Evolutionary conservation across 2,113 vertebrate genomes (phyloP), one percentile per base, ranked within the genome.

Genomic region (Panthera tigris): DNA sequence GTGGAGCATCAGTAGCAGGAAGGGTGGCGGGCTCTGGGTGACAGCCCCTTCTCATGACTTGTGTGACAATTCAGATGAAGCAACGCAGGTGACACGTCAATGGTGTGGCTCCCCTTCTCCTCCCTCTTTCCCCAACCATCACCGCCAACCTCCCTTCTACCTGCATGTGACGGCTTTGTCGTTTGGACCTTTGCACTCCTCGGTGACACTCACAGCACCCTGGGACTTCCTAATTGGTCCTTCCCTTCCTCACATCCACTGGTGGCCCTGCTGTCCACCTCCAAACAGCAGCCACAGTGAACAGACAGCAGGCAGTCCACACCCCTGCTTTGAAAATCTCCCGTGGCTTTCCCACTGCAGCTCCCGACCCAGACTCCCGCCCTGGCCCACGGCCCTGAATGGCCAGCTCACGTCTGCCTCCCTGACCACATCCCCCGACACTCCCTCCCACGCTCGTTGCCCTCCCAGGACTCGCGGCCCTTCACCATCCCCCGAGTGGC

Each of bases 1-100:
- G 45, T 18, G 0, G 2, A 11, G 55, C 41, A 5, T 21, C 31
- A 4, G 76, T 19, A 33, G 33, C 63, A 63, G 52, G 21, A n/a
- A 52, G 33, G 1, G 27, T 10, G 8, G 7, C 7, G 0, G 3
- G 48, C 39, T 52, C 41, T 29, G 57, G n/a, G 57, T 11, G 45
- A 45, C 23, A 57, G 31, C 27, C 66, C 36, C 25, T 13, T 21
- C 12, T 27, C 25, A 9, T 2, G 7, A 63, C 41, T 7, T 18
- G 3, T 9, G 12, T 89, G 33, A 27, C 33, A 33, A 82, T 39
- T 27, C 86, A 14, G 0, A 11, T 9, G 71, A n/a, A 0, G 21
- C 29, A 6, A 25, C 0, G 1, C 16, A 2, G 5, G 18, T 9
- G 10, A 55, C 0, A 9, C 33, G 66, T 48, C 50, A 8, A 0